These are phyloP conservation scores for Menidia menidia DNA, from an alignment of 2,797 vertebrate genomes.

Conservation along the genomic window DNA sequence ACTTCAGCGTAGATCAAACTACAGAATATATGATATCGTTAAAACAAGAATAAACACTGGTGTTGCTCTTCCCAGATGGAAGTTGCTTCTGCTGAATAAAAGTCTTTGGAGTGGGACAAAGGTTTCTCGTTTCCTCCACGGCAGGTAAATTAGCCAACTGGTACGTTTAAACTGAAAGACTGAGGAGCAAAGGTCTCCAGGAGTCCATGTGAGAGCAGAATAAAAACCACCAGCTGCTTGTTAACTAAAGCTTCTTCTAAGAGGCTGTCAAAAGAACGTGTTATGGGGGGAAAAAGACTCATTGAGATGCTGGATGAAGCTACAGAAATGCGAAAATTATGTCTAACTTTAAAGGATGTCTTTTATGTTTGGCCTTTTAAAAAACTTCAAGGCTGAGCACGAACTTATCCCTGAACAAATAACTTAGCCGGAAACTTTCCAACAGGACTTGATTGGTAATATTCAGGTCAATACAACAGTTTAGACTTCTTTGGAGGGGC, in stretches of 20 bases:
- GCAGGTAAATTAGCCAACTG: too few relatives aligned
- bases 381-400: slow-evolving; percentile 3
- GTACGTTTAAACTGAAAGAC: too few relatives aligned
- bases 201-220: too few relatives aligned
- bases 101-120: too few relatives aligned
- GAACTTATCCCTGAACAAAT: slow-evolving; percentile 6
- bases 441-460: background rate
- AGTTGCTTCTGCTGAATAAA: too few relatives aligned
- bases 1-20: too few relatives aligned
- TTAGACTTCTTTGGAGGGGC: background rate
- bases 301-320: background rate
- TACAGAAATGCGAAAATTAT: slow-evolving; percentile 1
- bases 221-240: too few relatives aligned
- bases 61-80: too few relatives aligned
- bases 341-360: background rate
- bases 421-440: background rate
- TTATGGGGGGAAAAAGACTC: background rate
- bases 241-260: background rate
- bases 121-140: too few relatives aligned
- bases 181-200: too few relatives aligned
- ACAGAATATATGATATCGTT: too few relatives aligned
- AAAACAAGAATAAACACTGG: too few relatives aligned
- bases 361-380: slow-evolving; percentile 12
- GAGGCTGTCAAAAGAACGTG: background rate
- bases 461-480: background rate